Base-by-base conservation (phyloP, 1,140 invertebrate genomes). In the Dryas iulia region DNA sequence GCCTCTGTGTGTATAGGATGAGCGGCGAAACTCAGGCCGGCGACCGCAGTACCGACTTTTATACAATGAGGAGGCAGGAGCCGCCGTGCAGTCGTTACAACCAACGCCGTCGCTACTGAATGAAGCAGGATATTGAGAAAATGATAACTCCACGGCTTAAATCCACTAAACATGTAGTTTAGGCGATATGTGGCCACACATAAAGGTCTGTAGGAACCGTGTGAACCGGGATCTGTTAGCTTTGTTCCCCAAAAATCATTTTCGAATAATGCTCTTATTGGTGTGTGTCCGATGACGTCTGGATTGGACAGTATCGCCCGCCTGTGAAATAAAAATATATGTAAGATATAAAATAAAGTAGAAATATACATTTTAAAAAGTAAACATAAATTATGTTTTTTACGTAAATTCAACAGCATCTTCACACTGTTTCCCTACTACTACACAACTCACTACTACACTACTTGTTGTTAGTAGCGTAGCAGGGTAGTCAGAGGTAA, bases 1-100 rank as follows among this genome's bases (percentile, higher is more conserved):
- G 98, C 97, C 92, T 99, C 98, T 26, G 97, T 97, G 91, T 99
- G 98, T 73, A 99, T 95, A 14, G 98, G 98, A 93, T 99, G 98
- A 0, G 97, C 95, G 35, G 98, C 97, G 92, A 99, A 99, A 24
- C 98, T 93, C 1, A 98, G 88, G 1, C 98, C 97, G 0, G 98
- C 95, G 14, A 97, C 93, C 59, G 95, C 94, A 11, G 96, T 94
- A 7, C 95, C 94, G 82, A 95, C 92, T 77, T 93, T 93, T 65
- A 93, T 93, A 73, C 90, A 92, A 62, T 93, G 91, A 61, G 92
- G 92, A 58, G 95, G 93, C 33, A 96, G 88, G 11, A 96, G 86
- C 33, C 94, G 93, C 56, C 94, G 92, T 8, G 95, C 95, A 12
- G 96, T 93, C 47, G 93, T 93, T 35, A 97, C 96, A 35, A 98